Conservation (phyloP, 2,113 vertebrate species). For the Asarcornis scutulata region DNA sequence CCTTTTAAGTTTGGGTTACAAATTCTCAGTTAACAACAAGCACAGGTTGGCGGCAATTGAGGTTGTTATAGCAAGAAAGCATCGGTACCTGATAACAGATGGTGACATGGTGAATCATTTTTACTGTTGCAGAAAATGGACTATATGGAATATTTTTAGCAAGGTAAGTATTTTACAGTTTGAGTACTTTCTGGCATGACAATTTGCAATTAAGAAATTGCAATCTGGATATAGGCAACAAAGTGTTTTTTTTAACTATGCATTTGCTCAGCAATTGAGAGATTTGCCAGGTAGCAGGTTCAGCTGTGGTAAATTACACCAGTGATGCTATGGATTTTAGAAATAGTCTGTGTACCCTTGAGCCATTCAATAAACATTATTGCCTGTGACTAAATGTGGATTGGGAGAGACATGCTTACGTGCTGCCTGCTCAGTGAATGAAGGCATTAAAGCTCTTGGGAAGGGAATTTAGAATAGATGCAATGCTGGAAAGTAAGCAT, state of each 20-base stretch:
- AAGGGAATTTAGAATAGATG: not conserved
- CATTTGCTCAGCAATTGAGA: not conserved
- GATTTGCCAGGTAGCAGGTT: not conserved
- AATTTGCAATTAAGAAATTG: slow-evolving; percentile 22
- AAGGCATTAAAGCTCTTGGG: not conserved
- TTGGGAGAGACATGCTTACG: not conserved
- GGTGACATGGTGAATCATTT: not conserved
- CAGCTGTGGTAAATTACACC: not conserved
- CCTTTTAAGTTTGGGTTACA: not conserved
- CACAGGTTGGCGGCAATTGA: not conserved
- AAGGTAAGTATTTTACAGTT: slow-evolving; percentile 31
- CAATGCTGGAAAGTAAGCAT: not conserved
- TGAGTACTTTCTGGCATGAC: not conserved
- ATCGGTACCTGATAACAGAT: not conserved
- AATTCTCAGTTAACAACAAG: not conserved
- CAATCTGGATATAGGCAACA: not conserved
- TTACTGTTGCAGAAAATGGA: slow-evolving; percentile 21
- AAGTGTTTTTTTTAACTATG: not conserved
- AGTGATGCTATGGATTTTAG: not conserved
- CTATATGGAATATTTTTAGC: slow-evolving; percentile 16
- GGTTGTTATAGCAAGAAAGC: not conserved
- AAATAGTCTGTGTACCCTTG: not conserved
- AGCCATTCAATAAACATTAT: not conserved
- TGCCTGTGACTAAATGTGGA: not conserved
- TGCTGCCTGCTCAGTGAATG: not conserved